These are phyloP conservation scores for Sarcophaga rosellei DNA, from an alignment of 2,888 invertebrate species.

Conservation along the genomic window DNA sequence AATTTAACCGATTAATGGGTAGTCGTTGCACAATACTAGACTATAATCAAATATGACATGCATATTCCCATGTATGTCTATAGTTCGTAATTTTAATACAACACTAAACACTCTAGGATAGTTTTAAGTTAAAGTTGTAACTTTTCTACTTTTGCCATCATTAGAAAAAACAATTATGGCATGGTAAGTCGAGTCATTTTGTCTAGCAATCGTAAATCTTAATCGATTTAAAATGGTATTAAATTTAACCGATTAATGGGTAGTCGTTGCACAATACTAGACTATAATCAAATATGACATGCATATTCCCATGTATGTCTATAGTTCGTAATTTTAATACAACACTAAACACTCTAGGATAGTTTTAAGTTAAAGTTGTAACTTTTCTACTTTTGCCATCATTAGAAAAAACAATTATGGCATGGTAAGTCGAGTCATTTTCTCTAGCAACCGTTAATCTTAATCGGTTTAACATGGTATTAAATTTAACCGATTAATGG, in stretches of 20 bases:
- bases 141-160: slow-evolving; percentile 62
- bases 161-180: neutral
- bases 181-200: slow-evolving; percentile 62
- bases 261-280: slow-evolving; percentile 63
- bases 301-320: no score
- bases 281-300: neutral
- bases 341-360: no score
- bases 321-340: neutral
- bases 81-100: no score
- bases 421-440: slow-evolving; percentile 63
- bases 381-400: slow-evolving; percentile 62
- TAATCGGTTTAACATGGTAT: slow-evolving; percentile 61
- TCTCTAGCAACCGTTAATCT: slow-evolving; percentile 71
- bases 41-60: no score
- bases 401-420: neutral
- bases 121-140: slow-evolving; percentile 14
- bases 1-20: no score
- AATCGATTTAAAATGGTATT: slow-evolving; percentile 58
- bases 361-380: slow-evolving; percentile 9
- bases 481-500: slow-evolving; percentile 72
- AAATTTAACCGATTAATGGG: slow-evolving; percentile 72
- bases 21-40: no score
- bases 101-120: no score
- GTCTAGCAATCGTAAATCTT: slow-evolving; percentile 72
- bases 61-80: no score